Percentiles rank a stretch among this genome's conserved stretches.
phyloP scores from a whole-genome alignment of 1,140 invertebrate species.

The Hermetia illucens region DNA sequence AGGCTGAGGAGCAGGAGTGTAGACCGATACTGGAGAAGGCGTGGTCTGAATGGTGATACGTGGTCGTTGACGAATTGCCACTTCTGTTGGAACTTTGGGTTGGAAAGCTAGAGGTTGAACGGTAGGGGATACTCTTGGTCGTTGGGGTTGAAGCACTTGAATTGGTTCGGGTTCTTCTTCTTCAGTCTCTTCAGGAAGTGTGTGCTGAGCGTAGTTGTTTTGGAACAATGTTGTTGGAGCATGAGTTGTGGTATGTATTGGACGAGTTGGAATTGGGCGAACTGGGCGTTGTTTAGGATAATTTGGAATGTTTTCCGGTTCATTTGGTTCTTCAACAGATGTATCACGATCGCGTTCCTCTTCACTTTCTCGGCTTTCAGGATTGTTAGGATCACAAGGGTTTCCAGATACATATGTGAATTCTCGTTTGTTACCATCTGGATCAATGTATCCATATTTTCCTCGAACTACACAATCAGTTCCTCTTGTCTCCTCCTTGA shows the following conservation, averaged over 20 bases:
- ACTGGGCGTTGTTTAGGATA: constrained; percentile 48
- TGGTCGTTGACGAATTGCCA: constrained; percentile 27
- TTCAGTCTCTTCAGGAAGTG: constrained; percentile 41
- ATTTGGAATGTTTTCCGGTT: constrained; percentile 42
- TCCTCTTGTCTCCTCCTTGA: constrained; percentile 76
- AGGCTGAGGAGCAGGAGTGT: constrained; percentile 27
- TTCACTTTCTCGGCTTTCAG: constrained; percentile 40
- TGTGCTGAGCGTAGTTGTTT: constrained; percentile 42
- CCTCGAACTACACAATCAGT: constrained; percentile 76
- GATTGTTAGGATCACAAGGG: constrained; percentile 69
- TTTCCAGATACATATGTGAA: constrained; percentile 87
- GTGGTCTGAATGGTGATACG: constrained; percentile 17
- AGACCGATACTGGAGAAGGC: constrained; percentile 17
- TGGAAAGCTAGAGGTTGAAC: constrained; percentile 25
- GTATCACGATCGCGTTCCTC: constrained; percentile 37
- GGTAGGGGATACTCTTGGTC: constrained; percentile 21
- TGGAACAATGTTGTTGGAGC: constrained; percentile 50
- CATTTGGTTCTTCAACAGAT: constrained; percentile 33
- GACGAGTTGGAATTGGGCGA: constrained; percentile 28
- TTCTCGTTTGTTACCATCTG: constrained; percentile 73
- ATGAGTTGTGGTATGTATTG: constrained; percentile 27
- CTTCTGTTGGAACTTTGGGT: constrained; percentile 12
- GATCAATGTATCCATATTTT: constrained; percentile 72
- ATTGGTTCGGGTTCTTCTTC: constrained; percentile 33
- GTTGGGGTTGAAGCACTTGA: constrained; percentile 14